Evolutionary conservation across 2,797 vertebrate species (phyloP).

Genomic region (Tarsius wallacei): DNA sequence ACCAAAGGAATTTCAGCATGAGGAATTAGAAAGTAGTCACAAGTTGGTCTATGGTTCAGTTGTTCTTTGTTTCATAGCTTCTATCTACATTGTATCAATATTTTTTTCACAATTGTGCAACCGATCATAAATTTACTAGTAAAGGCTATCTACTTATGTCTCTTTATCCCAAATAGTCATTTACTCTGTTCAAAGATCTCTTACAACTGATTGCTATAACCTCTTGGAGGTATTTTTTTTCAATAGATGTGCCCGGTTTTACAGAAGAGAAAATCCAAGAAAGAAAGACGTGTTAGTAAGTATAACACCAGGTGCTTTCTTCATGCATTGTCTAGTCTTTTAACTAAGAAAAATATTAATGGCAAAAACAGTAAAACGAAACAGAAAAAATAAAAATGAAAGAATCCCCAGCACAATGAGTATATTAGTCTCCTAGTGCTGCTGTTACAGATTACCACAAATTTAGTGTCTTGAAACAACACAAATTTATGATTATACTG

Average conservation of each 20-base stretch:
- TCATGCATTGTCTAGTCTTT: background rate
- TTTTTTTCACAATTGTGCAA: background rate
- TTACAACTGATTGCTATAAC: background rate
- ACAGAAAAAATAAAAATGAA: background rate
- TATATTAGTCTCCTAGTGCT: background rate
- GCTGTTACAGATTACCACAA: background rate
- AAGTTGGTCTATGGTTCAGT: background rate
- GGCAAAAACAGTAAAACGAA: background rate
- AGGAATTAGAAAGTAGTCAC: background rate
- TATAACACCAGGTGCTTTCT: background rate
- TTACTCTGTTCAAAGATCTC: background rate
- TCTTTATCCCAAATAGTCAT: background rate
- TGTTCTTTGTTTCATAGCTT: background rate
- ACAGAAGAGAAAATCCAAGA: background rate
- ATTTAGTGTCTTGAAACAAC: background rate
- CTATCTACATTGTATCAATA: background rate
- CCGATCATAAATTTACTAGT: background rate
- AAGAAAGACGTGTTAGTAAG: background rate
- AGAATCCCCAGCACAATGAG: background rate
- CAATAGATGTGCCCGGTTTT: background rate
- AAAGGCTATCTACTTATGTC: background rate
- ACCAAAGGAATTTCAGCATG: background rate
- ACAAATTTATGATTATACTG: background rate
- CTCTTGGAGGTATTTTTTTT: background rate
- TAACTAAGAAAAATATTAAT: background rate